Evolutionary conservation across 2,113 vertebrate species (phyloP).

Genomic region (Acrocephalus kingi): DNA sequence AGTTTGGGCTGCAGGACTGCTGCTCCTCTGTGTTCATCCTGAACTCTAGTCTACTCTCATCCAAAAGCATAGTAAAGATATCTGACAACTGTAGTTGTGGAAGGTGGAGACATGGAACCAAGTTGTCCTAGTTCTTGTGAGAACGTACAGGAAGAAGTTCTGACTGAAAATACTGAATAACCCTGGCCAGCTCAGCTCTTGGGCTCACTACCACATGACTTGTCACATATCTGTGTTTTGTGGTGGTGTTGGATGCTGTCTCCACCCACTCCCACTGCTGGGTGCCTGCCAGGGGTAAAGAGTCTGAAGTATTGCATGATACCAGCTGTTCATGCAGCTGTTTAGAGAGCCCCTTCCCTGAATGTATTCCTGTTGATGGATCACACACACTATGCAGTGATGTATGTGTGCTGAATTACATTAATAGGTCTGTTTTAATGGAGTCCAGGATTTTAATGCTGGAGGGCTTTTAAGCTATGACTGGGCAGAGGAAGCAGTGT

Average conservation of each 20-base stretch:
- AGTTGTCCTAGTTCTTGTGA: neutral
- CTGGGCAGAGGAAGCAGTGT: neutral
- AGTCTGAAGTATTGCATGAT: neutral
- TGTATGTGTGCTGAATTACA: neutral
- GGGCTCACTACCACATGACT: neutral
- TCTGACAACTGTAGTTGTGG: neutral
- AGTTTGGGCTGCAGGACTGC: neutral
- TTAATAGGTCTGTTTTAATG: neutral
- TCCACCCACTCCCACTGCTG: neutral
- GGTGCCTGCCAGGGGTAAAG: neutral
- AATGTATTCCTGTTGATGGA: neutral
- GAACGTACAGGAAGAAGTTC: neutral
- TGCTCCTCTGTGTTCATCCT: neutral
- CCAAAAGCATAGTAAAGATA: neutral
- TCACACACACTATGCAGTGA: neutral
- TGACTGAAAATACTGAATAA: neutral
- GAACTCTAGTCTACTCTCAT: neutral
- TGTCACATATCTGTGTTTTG: neutral
- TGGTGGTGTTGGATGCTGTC: neutral
- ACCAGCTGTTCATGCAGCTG: neutral
- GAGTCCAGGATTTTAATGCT: neutral
- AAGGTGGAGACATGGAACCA: neutral
- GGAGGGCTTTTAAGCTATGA: neutral
- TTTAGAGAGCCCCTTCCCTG: neutral
- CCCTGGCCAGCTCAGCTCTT: neutral